phyloP scores from a whole-genome alignment of 2,113 vertebrate species.

The Plestiodon gilberti region DNA sequence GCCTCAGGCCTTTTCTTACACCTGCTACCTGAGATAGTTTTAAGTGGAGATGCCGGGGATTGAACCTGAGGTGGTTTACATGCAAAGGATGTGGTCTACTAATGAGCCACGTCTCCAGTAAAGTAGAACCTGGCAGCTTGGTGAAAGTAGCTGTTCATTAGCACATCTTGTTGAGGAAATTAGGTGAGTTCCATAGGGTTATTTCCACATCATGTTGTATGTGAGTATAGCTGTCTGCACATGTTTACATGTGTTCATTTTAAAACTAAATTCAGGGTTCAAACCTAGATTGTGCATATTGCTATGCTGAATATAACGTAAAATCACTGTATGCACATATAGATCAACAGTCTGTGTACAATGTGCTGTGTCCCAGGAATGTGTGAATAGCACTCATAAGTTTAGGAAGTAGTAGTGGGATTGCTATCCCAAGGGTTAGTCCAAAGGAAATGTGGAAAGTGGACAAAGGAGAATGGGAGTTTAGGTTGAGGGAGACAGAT shows the following conservation, averaged over 20 bases:
- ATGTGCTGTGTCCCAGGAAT: too few species aligned
- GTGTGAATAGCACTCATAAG: not conserved
- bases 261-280: too few species aligned
- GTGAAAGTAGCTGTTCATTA: not conserved
- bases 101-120: not conserved
- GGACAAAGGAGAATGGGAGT: not conserved
- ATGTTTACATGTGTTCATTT: too few species aligned
- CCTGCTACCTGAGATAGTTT: not conserved
- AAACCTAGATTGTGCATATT: too few species aligned
- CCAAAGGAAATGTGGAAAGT: not conserved
- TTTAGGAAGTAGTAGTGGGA: not conserved
- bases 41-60: not conserved
- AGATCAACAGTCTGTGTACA: too few species aligned
- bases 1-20: not conserved
- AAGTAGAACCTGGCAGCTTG: not conserved
- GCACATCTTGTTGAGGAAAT: not conserved
- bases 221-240: too few species aligned
- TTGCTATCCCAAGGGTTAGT: not conserved
- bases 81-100: not conserved
- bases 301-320: too few species aligned
- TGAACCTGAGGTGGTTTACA: not conserved
- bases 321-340: too few species aligned
- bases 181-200: not conserved
- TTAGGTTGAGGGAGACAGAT: not conserved
- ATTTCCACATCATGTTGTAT: too few species aligned